Base-by-base conservation (phyloP, 2,113 vertebrate genomes). In the Nothoprocta pentlandii region DNA sequence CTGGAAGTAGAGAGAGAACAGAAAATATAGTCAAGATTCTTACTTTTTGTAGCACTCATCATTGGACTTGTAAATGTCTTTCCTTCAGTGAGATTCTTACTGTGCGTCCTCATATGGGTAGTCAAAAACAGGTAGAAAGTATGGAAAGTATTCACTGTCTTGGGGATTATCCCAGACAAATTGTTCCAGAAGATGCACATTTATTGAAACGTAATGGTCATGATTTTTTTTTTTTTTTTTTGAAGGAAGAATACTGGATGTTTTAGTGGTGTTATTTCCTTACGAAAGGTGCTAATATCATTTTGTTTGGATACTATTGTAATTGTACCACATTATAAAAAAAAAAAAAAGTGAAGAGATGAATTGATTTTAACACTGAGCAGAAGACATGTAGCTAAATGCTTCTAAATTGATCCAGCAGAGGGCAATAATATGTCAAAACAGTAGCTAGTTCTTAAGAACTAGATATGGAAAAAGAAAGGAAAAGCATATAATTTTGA, bases 371-470 rank as follows among this genome's bases (percentile, higher is more conserved):
- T 80, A 41, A 19, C 68, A 88, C 56, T 84, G 42, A 88, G 39
- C 6, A 39, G 77, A 87, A 95, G 79, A 85, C 64, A 73, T 14
- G 25, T 86, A 93, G 41, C 30, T 81, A 66, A 93, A 95, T 83
- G 86, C 94, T 94, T 95, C 93, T 95, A 75, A 94, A 93, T 87
- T 1, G 69, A 95, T 95, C 94, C 93, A 97, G 95, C 82, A 96
- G 96, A 95, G 95, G 95, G 93, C 95, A 97, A 95, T 90, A 86
- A 95, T 86, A 96, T 95, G 88, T 95, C 92, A 95, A 95, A 93
- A 92, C 74, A 94, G 82, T 86, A 80, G 64, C 73, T 80, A 61
- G 68, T 41, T 91, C 46, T 80, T 74, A 39, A 90, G 36, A 70
- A 56, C 2, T 44, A 84, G 47, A 73, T 39, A 42, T 4, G 13